Base-by-base conservation (phyloP, 1,140 invertebrate genomes). In the Drosophila littoralis region DNA sequence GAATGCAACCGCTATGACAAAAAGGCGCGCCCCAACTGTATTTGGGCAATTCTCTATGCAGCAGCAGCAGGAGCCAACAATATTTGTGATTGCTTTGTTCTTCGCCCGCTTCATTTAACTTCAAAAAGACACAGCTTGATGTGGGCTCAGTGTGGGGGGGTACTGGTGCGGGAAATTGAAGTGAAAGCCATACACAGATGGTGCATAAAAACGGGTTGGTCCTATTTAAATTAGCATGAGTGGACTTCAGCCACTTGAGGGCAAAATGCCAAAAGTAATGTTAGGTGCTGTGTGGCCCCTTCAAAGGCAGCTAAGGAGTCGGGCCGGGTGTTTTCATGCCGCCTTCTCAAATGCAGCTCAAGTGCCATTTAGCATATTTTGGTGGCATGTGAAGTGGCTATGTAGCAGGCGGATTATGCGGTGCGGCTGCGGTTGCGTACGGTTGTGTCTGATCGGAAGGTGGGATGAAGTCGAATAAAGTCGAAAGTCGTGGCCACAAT, bases 301-400 rank as follows among this genome's bases (percentile, higher is more conserved):
- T 45, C 43, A 22, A 5, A 43, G 9, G 55, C 17, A 33, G 22
- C 6, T 28, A 5, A n/a, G 15, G 22, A 33, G 38, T 28, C 9
- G 13, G 28, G 22, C 22, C 38, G 40, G 22, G 22, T 22, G 55
- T 9, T 6, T 9, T 17, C 51, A 28, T 9, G 15, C 38, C 13
- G 7, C n/a, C 8, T n/a, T 9, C 40, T 45, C 42, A n/a, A 70
- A 61, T 58, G 52, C 64, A 68, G 63, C 75, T 76, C 78, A 83
- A 83, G 81, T 85, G 52, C 69, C 81, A 85, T 85, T 85, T 85
- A 85, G 74, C 84, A 83, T 86, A 77, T 86, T 83, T 70, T 52
- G 70, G 64, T 73, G 46, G 54, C 70, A 59, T 85, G 74, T 43
- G 33, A 10, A 63, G 40, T 38, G 54, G 50, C 46, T 36, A 32